Base-by-base conservation (phyloP, 2,888 invertebrate genomes). In the Entomobrya multifasciata region DNA sequence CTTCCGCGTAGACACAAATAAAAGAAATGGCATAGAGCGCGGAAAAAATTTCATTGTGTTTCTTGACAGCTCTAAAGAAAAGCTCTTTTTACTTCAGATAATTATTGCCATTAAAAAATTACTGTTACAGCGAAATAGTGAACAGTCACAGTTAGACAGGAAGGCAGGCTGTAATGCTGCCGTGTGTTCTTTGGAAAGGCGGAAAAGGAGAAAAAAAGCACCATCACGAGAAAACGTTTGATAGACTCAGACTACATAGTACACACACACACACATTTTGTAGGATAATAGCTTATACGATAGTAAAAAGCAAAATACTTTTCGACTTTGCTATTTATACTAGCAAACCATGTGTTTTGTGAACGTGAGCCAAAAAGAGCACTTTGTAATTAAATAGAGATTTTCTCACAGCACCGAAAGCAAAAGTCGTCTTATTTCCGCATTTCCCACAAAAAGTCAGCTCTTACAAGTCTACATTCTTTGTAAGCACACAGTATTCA, bases 361-460 rank as follows among this genome's bases (percentile, higher is more conserved):
- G 72, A 81, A 81, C 60, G 81, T 72, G 72, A 81, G 44, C 20
- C 20, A 55, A 49, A 49, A 49, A 20, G 15, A 72, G 78, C 47
- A 25, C 52, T 60, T 55, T 78, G 78, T 85, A 85, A 85, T 85
- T 85, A 85, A 85, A 70, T 78, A 65, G 84, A 85, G 84, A 85
- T 85, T 85, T 85, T 85, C 60, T 78, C 36, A 20, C 17, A 36
- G 36, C n/a, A 74, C 1, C 22, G 8, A 1, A 1, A 27, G 60
- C 27, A 52, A 83, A 60, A 15, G 70, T 44, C 52, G 36, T 25
- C 5, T 49, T 70, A 25, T n/a, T 27, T 47, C 44, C 47, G 25
- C n/a, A n/a, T 47, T 44, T 41, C 44, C 3, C 76, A n/a, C 77
- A 3, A 17, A 41, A n/a, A 65, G 65, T 25, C 47, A 65, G 30